Conservation (phyloP, 2,113 vertebrate genomes). For the Geococcyx californianus region DNA sequence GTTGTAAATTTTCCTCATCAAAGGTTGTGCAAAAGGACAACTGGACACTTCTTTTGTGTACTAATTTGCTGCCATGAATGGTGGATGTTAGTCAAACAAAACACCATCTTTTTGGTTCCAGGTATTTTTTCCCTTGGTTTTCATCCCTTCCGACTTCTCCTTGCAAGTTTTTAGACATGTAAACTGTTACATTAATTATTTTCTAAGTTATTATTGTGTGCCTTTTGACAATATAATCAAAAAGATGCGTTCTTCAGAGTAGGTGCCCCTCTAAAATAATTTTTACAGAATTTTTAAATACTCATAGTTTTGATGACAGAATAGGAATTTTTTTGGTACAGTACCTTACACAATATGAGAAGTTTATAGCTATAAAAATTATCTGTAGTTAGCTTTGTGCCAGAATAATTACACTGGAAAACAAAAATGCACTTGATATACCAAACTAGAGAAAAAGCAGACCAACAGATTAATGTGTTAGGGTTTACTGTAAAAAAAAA, state of each 20-base stretch:
- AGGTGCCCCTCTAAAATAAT: neutral
- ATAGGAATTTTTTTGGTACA: neutral
- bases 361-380: neutral
- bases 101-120: neutral
- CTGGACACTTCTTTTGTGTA: neutral
- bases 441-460: neutral
- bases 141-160: neutral
- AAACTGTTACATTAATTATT: neutral
- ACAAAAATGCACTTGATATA: neutral
- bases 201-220: neutral
- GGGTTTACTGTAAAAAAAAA: neutral
- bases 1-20: neutral
- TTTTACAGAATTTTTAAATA: neutral
- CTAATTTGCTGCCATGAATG: neutral
- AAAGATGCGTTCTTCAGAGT: neutral
- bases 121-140: neutral
- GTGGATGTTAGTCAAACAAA: neutral
- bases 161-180: neutral
- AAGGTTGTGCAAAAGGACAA: neutral
- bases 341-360: neutral
- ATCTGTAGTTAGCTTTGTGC: neutral
- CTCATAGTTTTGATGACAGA: neutral
- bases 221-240: neutral
- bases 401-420: neutral
- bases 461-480: too few relatives aligned